phyloP scores from a whole-genome alignment of 1,140 invertebrate species.

The Macrocentrus cingulum region DNA sequence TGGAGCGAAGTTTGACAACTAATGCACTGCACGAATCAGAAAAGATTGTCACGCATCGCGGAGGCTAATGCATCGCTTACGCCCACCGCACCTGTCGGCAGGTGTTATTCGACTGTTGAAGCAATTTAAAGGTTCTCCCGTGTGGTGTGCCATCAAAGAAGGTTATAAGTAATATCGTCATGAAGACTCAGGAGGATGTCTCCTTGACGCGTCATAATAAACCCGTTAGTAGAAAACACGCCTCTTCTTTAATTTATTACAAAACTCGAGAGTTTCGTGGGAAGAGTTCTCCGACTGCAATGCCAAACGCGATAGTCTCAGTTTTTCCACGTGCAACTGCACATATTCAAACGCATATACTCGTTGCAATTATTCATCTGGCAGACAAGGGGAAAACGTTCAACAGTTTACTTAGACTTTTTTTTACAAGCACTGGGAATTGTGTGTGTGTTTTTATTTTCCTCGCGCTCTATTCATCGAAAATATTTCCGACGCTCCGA shows the following conservation, averaged over 20 bases:
- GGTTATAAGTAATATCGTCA: too few relatives aligned
- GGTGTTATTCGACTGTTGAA: slow-evolving; percentile 36
- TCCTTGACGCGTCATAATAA: not conserved
- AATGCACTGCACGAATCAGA: too few relatives aligned
- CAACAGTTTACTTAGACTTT: not conserved
- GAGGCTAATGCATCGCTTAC: slow-evolving; percentile 16
- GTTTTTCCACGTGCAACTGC: too few relatives aligned
- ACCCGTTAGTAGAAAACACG: not conserved
- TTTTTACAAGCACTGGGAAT: not conserved
- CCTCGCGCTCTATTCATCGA: not conserved
- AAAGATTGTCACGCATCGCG: not conserved
- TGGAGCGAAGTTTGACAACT: too few relatives aligned
- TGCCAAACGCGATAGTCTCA: too few relatives aligned
- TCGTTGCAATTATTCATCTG: too few relatives aligned
- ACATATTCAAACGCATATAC: too few relatives aligned
- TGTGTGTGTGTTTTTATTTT: not conserved
- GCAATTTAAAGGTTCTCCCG: slow-evolving; percentile 16
- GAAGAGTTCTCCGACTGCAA: not conserved
- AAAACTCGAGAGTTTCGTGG: not conserved
- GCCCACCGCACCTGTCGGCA: slow-evolving; percentile 42
- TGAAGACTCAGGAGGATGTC: not conserved
- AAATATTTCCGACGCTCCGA: not conserved
- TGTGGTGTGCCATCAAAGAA: not conserved
- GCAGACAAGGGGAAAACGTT: too few relatives aligned
- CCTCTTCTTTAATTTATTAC: not conserved